Evolutionary conservation across 2,113 vertebrate species (phyloP).

Genomic region (Pangasianodon gigas): DNA sequence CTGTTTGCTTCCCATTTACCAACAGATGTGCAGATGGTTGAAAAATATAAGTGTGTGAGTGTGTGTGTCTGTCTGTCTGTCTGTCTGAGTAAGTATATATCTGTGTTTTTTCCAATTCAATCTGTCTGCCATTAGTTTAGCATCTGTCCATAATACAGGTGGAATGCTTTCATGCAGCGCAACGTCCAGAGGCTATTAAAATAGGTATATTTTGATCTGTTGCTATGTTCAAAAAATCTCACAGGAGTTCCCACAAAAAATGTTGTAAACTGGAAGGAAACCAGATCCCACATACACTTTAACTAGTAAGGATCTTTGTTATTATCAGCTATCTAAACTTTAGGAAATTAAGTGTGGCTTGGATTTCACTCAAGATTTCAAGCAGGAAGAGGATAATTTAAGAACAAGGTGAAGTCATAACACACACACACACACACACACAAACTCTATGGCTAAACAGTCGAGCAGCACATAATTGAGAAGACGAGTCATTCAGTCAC

Average conservation of each 20-base stretch:
- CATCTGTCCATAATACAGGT: slow-evolving; percentile 55
- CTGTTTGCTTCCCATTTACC: slow-evolving; percentile 87
- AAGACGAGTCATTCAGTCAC: slow-evolving; percentile 44
- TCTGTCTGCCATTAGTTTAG: slow-evolving; percentile 43
- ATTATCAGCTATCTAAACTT: slow-evolving; percentile 14
- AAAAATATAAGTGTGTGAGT: slow-evolving; percentile 41
- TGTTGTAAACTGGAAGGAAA: slow-evolving; percentile 17
- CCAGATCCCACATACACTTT: not conserved
- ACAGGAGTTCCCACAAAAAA: slow-evolving; percentile 16
- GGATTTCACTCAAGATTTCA: slow-evolving; percentile 6
- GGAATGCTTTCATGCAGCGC: slow-evolving; percentile 42
- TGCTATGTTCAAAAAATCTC: slow-evolving; percentile 29
- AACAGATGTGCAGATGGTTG: slow-evolving; percentile 79
- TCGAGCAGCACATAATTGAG: slow-evolving; percentile 21
- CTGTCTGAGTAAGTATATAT: not conserved
- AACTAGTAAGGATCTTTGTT: slow-evolving; percentile 19
- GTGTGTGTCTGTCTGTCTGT: not conserved
- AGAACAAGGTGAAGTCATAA: slow-evolving; percentile 19
- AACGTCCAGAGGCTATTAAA: slow-evolving; percentile 32
- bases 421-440: slow-evolving; percentile 34
- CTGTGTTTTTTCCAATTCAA: slow-evolving; percentile 33
- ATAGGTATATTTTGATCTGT: slow-evolving; percentile 12
- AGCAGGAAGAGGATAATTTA: slow-evolving; percentile 15
- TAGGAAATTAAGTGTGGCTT: slow-evolving; percentile 8
- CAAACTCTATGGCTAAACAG: not conserved